Conservation (phyloP, 2,888 invertebrate genomes). For the Halictus ligatus region DNA sequence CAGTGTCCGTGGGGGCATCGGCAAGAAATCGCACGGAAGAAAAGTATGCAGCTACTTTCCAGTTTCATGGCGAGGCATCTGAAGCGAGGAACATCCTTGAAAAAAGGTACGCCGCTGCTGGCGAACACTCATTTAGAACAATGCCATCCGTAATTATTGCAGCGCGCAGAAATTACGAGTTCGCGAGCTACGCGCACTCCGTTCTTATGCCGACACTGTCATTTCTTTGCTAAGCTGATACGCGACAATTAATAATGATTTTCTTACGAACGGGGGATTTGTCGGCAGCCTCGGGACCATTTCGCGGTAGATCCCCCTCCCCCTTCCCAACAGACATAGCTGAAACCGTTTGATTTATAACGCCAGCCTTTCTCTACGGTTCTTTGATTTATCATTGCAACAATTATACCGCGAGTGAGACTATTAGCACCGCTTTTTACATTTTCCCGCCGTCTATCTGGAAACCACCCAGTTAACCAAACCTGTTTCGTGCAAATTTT, state of each 20-base stretch:
- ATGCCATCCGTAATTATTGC: constrained; percentile 52
- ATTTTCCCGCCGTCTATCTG: neutral
- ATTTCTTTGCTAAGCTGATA: constrained; percentile 18
- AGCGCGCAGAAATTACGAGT: constrained; percentile 20
- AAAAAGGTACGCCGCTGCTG: constrained; percentile 75
- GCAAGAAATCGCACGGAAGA: constrained; percentile 40
- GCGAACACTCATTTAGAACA: constrained; percentile 58
- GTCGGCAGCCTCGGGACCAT: neutral
- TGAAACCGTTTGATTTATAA: constrained; percentile 13
- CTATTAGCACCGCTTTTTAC: neutral
- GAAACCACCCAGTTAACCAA: neutral
- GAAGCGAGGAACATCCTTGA: constrained; percentile 79
- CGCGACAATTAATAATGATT: constrained; percentile 40
- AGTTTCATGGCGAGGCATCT: constrained; percentile 79
- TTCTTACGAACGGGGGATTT: constrained; percentile 42
- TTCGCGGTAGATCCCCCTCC: neutral
- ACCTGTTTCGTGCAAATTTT: no score
- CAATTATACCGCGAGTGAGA: neutral
- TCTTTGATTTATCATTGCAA: constrained; percentile 22
- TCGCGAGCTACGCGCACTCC: neutral
- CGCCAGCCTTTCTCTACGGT: constrained; percentile 10
- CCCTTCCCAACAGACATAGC: neutral
- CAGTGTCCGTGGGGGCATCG: constrained; percentile 29
- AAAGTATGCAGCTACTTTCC: constrained; percentile 79
- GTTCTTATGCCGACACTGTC: constrained; percentile 12